These are phyloP conservation scores for Porites lutea DNA, from an alignment of 64 coral and sea anemone species.

Conservation along the genomic window DNA sequence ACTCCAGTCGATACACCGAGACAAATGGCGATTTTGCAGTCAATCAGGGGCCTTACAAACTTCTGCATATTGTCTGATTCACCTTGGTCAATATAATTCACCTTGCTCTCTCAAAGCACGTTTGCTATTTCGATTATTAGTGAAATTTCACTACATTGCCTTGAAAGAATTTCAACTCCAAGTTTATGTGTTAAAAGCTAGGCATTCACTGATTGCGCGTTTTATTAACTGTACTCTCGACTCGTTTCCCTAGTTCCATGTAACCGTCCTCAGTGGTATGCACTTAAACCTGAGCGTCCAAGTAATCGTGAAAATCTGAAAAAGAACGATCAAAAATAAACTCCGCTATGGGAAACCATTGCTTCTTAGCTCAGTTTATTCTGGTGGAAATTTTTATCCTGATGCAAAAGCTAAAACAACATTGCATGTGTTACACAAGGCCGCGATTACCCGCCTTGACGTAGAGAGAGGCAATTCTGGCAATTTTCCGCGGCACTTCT, in stretches of 20 bases:
- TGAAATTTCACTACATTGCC: not conserved
- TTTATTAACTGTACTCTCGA: not conserved
- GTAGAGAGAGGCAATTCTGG: not conserved
- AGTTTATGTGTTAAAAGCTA: not conserved
- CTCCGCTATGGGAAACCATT: no score
- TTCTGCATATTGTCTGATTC: not conserved
- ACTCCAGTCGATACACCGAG: not conserved
- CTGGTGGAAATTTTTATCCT: no score
- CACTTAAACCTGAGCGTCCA: not conserved
- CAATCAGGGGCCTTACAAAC: constrained; percentile 9
- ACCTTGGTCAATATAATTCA: constrained; percentile 59
- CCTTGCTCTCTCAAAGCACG: not conserved
- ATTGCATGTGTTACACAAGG: not conserved
- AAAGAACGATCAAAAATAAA: not conserved
- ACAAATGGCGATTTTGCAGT: constrained; percentile 22
- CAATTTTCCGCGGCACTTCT: not conserved
- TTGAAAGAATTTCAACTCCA: not conserved
- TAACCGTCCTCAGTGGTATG: not conserved
- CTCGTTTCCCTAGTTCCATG: constrained; percentile 33
- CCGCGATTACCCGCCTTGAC: not conserved
- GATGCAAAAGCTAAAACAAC: no score
- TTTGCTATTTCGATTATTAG: constrained; percentile 36
- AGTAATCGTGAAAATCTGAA: not conserved
- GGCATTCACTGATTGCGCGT: not conserved
- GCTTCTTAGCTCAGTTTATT: no score